phyloP scores from a whole-genome alignment of 2,888 invertebrate genomes.

The Argyresthia goedartella region DNA sequence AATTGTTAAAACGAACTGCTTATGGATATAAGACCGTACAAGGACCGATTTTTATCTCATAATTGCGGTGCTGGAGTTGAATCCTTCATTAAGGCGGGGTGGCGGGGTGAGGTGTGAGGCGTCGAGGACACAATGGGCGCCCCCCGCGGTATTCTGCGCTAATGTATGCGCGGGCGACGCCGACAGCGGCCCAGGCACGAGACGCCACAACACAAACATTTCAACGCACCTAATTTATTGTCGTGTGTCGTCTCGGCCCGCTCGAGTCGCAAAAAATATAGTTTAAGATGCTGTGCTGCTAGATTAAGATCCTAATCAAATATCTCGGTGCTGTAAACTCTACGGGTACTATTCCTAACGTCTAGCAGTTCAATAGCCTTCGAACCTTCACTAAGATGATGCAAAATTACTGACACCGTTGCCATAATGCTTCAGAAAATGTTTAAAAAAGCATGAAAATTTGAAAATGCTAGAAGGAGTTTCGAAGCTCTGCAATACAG shows the following conservation, averaged over 20 bases:
- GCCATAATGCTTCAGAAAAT: too few relatives aligned
- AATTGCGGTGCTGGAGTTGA: slow-evolving; percentile 53
- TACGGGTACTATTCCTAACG: too few relatives aligned
- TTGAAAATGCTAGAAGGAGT: too few relatives aligned
- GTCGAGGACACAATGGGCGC: slow-evolving; percentile 45
- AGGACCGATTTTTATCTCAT: slow-evolving; percentile 53
- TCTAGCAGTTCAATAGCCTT: too few relatives aligned
- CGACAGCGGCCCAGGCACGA: slow-evolving; percentile 32
- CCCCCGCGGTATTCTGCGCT: slow-evolving; percentile 43
- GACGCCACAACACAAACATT: slow-evolving; percentile 63
- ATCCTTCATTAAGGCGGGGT: slow-evolving; percentile 52
- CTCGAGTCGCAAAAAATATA: slow-evolving; percentile 52
- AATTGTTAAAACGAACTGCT: too few relatives aligned
- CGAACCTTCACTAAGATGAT: too few relatives aligned
- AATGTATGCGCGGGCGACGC: slow-evolving; percentile 44
- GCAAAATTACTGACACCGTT: too few relatives aligned
- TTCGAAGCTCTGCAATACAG: too few relatives aligned
- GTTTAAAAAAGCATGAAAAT: too few relatives aligned
- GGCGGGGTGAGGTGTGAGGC: slow-evolving; percentile 11
- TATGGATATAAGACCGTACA: slow-evolving; percentile 14
- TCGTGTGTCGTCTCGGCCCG: slow-evolving; percentile 34
- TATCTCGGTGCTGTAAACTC: too few relatives aligned
- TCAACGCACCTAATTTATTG: slow-evolving; percentile 67
- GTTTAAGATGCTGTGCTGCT: slow-evolving; percentile 6
- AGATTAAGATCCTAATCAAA: too few relatives aligned